phyloP scores from a whole-genome alignment of 2,113 vertebrate genomes.

The Grammomys dolichurus region DNA sequence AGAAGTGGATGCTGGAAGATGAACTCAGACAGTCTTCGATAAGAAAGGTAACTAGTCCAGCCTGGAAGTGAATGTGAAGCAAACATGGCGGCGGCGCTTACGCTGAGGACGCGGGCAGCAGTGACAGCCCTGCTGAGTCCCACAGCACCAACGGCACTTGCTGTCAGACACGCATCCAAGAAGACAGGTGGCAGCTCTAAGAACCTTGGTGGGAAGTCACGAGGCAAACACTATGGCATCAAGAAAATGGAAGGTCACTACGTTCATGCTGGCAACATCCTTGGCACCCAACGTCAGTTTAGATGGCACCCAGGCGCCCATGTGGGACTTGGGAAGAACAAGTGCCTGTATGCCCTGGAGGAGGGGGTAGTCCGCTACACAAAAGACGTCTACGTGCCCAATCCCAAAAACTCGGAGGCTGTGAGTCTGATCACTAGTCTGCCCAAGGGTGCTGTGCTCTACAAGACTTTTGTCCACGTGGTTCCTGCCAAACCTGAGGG shows the following conservation, averaged over 20 bases:
- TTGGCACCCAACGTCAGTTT: conserved; percentile 93
- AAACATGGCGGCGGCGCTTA: too few species aligned
- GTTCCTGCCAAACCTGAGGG: conserved; percentile 91
- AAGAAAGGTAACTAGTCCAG: neutral
- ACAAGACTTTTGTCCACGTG: conserved; percentile 96
- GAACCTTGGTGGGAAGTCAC: conserved; percentile 93
- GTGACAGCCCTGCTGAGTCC: conserved; percentile 76
- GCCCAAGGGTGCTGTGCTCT: conserved; percentile 93
- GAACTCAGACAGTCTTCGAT: neutral
- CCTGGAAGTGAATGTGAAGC: too few species aligned
- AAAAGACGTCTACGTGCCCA: conserved; percentile 95
- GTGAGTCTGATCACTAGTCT: conserved; percentile 89
- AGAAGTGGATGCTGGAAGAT: neutral
- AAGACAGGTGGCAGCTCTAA: conserved; percentile 93
- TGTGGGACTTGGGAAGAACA: conserved; percentile 95
- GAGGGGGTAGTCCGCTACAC: conserved; percentile 94
- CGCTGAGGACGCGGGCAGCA: too few species aligned
- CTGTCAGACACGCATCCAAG: conserved; percentile 93
- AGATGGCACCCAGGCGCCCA: conserved; percentile 97
- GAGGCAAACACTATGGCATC: conserved; percentile 91
- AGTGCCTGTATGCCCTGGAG: conserved; percentile 94
- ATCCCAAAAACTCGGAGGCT: conserved; percentile 87
- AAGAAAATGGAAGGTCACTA: conserved; percentile 94
- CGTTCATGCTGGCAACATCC: conserved; percentile 94
- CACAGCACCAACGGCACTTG: conserved; percentile 73